Evolutionary conservation across 1,140 invertebrate species (phyloP), one percentile per base, ranked within the genome.

Genomic region (Pseudomyrmex sp.): DNA sequence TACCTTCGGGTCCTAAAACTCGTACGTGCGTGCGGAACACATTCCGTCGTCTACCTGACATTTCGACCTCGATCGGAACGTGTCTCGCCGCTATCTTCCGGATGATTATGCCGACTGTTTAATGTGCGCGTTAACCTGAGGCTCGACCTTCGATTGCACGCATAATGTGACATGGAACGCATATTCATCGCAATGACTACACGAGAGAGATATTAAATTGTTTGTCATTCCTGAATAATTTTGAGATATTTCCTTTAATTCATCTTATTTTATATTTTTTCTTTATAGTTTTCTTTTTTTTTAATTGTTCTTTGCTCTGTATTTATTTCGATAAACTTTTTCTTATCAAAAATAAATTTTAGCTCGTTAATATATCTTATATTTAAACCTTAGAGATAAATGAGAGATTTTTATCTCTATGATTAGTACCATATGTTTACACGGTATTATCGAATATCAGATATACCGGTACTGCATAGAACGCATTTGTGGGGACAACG

Each of bases 31-130:
- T 87, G 85, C 85, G 69, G 62, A 68, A 87, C 63, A 87, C 63
- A 69, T 84, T 88, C 82, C 75, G 85, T 88, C 86, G 77, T 46
- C 75, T 80, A 80, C 58, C 85, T 77, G 76, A 59, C 54, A 59
- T 61, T 18, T 70, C 20, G 66, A 59, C 54, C 54, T 18, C n/a
- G 66, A 80, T 61, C 54, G 7, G 54, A 50, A 9, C 35, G 35
- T 69, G 50, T 70, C 52, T 15, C 52, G 15, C 35, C 4, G 26
- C 35, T 46, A 18, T 59, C 65, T 26, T 44, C 69, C 65, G 20
- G 7, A 26, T 56, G 20, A 80, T 72, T 80, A 70, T 72, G 76
- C 44, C 44, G 72, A 48, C 15, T 2, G 48, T 12, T 20, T 48
- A 48, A 44, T 9, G 20, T n/a, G 20, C 12, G 54, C 44, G 23